phyloP scores from a whole-genome alignment of 1,140 invertebrate species.

The Liolophura sinensis region DNA sequence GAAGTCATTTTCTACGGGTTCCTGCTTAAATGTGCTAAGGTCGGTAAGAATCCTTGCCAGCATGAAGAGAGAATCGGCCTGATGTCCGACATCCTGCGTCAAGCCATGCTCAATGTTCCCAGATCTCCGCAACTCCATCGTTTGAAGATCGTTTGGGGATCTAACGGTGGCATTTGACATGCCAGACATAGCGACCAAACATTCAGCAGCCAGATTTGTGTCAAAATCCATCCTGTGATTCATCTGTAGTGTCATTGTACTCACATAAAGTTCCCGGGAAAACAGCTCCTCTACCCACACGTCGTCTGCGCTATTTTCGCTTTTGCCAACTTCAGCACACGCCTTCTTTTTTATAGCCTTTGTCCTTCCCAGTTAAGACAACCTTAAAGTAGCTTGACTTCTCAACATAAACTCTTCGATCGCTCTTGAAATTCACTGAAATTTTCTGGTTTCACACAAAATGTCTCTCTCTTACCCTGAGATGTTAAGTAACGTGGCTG shows the following conservation, averaged over 20 bases:
- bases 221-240: conserved; percentile 53
- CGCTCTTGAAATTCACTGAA: too few species aligned
- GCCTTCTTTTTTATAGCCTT: too few species aligned
- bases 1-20: conserved; percentile 56
- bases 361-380: too few species aligned
- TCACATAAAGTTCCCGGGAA: neutral
- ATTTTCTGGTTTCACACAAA: too few species aligned
- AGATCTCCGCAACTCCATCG: conserved; percentile 7
- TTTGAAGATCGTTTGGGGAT: conserved; percentile 7
- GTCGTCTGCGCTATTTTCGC: neutral
- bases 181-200: conserved; percentile 65
- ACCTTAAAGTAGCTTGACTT: too few species aligned
- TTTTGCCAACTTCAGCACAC: neutral
- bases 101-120: conserved; percentile 26
- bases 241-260: conserved; percentile 26
- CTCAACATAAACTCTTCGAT: too few species aligned
- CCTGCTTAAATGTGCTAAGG: conserved; percentile 64
- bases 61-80: conserved; percentile 61
- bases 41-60: conserved; percentile 68
- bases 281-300: neutral
- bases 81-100: conserved; percentile 7
- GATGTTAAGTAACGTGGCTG: too few species aligned
- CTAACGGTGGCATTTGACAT: conserved; percentile 14
- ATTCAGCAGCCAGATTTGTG: conserved; percentile 66
- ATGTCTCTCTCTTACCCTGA: too few species aligned